Conservation (phyloP, 1,140 invertebrate species). For the Scylla paramamosain region DNA sequence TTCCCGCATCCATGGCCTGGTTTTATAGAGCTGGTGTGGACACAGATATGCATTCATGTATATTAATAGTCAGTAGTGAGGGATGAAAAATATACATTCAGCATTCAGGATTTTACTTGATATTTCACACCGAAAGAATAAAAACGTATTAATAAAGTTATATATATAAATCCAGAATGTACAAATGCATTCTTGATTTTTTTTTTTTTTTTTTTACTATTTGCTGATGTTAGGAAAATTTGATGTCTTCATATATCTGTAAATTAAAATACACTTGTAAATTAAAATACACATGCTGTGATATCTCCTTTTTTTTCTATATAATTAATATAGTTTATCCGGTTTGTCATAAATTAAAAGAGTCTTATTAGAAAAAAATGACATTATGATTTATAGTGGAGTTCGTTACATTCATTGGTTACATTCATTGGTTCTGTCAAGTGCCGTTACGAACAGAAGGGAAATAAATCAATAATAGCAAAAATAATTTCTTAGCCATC, state of each 20-base stretch:
- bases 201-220: neutral
- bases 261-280: neutral
- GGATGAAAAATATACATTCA: neutral
- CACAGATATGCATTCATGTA: no score
- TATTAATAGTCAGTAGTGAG: no score
- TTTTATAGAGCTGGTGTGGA: no score
- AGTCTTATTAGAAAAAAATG: neutral
- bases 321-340: neutral
- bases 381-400: neutral
- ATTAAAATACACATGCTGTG: neutral
- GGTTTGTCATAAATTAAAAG: neutral
- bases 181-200: neutral
- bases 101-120: neutral
- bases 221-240: neutral
- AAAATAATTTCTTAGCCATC: no score
- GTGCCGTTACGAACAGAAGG: no score
- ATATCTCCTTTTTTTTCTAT: neutral
- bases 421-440: neutral
- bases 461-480: no score
- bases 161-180: neutral
- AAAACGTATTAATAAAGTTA: neutral
- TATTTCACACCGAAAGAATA: no score
- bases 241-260: neutral
- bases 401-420: neutral
- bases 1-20: no score